Conservation (phyloP, 2,113 vertebrate species). For the Lagopus leucura region DNA sequence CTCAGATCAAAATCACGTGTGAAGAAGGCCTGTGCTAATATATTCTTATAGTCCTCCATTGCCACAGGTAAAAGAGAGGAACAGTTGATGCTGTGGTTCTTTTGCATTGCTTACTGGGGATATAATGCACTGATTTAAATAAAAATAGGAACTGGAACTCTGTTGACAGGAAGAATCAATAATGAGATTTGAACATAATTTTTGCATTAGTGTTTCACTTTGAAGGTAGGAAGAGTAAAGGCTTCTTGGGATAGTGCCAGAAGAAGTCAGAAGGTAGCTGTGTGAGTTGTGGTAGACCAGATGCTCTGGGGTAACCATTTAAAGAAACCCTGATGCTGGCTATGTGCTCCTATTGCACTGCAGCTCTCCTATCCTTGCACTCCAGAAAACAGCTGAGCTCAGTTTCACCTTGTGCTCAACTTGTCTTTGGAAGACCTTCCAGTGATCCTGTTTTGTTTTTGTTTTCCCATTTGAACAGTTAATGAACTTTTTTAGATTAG, state of each 20-base stretch:
- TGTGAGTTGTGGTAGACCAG: background rate
- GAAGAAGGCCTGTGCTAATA: background rate
- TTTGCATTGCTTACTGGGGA: background rate
- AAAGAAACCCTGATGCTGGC: background rate
- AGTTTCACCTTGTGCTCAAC: background rate
- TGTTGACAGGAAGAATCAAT: background rate
- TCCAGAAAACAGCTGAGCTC: background rate
- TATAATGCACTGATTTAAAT: background rate
- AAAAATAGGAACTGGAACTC: background rate
- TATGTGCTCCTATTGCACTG: background rate
- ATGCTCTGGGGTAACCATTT: background rate
- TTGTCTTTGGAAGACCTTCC: background rate
- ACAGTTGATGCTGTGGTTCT: background rate
- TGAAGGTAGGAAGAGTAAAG: background rate
- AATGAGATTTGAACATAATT: background rate
- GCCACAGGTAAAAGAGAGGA: background rate
- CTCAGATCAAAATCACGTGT: background rate
- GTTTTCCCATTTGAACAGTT: background rate
- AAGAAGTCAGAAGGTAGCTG: background rate
- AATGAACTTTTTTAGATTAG: background rate
- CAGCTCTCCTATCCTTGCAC: background rate
- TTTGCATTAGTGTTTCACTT: background rate
- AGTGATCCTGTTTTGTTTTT: background rate
- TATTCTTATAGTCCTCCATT: background rate
- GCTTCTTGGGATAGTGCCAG: background rate